Conservation (phyloP, 2,113 vertebrate genomes). For the Propithecus coquereli region DNA sequence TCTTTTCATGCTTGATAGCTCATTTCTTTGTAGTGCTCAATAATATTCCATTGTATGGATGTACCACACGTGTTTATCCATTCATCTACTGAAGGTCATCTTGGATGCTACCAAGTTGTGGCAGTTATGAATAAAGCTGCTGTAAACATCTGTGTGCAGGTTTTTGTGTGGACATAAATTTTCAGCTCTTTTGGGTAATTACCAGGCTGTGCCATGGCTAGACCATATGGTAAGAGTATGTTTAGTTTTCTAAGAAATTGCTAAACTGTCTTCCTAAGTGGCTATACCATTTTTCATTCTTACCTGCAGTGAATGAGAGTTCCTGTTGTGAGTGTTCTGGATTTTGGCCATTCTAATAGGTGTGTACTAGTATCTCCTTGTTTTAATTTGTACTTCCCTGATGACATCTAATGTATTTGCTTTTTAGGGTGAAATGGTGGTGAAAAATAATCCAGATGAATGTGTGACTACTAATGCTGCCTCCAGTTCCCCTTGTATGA, state of each 20-base stretch:
- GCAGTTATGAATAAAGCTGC: neutral
- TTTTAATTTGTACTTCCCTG: neutral
- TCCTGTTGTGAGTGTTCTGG: neutral
- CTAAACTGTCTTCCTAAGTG: neutral
- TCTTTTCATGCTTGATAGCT: neutral
- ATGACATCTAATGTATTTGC: neutral
- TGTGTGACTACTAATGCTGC: constrained; percentile 7
- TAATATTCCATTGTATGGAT: neutral
- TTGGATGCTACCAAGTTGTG: neutral
- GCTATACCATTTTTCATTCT: neutral
- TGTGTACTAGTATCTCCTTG: neutral
- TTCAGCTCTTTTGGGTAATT: neutral
- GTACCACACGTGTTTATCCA: neutral
- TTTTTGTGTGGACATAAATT: neutral
- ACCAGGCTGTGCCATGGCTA: neutral
- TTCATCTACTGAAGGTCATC: neutral
- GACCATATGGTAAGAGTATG: neutral
- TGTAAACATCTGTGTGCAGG: neutral
- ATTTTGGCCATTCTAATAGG: neutral
- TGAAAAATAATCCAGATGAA: constrained; percentile 33
- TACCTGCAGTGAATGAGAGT: neutral
- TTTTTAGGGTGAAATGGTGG: constrained; percentile 72
- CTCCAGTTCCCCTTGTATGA: constrained; percentile 47
- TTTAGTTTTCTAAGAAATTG: neutral
- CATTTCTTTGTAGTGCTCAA: neutral